These are phyloP conservation scores for Drosophila nikananu DNA, from an alignment of 1,140 invertebrate genomes.

Conservation along the genomic window DNA sequence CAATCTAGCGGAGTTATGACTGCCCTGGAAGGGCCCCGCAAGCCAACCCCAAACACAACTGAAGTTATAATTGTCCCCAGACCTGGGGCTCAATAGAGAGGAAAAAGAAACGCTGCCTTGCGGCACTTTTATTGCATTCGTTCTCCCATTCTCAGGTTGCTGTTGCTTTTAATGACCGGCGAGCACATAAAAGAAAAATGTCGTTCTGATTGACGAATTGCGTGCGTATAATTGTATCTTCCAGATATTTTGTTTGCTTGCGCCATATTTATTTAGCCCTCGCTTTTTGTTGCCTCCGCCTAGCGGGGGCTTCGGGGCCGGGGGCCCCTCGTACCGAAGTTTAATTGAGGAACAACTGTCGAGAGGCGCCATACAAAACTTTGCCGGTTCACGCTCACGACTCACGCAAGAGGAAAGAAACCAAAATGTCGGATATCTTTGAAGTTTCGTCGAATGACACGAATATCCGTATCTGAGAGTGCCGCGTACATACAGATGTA, in stretches of 20 bases:
- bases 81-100: constrained; percentile 3
- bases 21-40: constrained; percentile 61
- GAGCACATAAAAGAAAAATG: constrained; percentile 84
- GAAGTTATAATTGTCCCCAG: constrained; percentile 55
- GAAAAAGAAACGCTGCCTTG: constrained; percentile 67
- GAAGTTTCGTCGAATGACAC: constrained; percentile 50
- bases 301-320: constrained; percentile 10
- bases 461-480: constrained; percentile 25
- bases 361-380: constrained; percentile 67
- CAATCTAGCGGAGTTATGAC: constrained; percentile 73
- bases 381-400: constrained; percentile 43
- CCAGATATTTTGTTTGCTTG: constrained; percentile 80
- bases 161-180: constrained; percentile 70
- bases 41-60: constrained; percentile 45
- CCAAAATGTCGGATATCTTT: constrained; percentile 79
- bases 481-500: neutral
- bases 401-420: constrained; percentile 70
- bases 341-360: constrained; percentile 82
- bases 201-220: constrained; percentile 85
- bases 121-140: constrained; percentile 78
- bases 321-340: constrained; percentile 45
- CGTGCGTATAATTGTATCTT: constrained; percentile 85
- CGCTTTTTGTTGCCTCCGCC: constrained; percentile 31
- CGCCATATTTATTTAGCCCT: constrained; percentile 56
- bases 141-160: constrained; percentile 58